Evolutionary conservation across 1,140 invertebrate species (phyloP).

Genomic region (Pachyrhynchus sulphureomaculatus): DNA sequence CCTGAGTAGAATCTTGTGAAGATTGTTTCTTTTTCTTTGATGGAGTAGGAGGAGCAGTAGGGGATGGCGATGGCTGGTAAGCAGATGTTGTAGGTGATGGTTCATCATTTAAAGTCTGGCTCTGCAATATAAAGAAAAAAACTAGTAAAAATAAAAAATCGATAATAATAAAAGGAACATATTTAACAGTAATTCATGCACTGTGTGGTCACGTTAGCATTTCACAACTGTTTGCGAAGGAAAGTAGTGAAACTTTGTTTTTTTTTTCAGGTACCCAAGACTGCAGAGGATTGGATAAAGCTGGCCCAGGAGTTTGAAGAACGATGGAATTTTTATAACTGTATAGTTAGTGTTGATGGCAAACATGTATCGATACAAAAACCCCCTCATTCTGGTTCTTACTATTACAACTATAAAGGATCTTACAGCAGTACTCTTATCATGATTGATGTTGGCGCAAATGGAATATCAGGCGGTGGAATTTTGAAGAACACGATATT

Average conservation of each 20-base stretch:
- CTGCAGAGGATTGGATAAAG: constrained; percentile 1
- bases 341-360: constrained; percentile 51
- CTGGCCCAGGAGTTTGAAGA: constrained; percentile 10
- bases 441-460: constrained; percentile 19
- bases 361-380: constrained; percentile 46
- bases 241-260: too few relatives aligned
- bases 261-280: background rate
- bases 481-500: constrained; percentile 10
- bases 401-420: too few relatives aligned
- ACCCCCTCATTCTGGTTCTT: constrained; percentile 44
- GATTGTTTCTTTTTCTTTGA: background rate
- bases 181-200: too few relatives aligned
- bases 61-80: background rate
- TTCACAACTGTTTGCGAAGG: too few relatives aligned
- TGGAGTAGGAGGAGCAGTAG: background rate
- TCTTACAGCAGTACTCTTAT: constrained; percentile 48
- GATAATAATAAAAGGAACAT: too few relatives aligned
- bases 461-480: constrained; percentile 16
- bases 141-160: background rate
- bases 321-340: constrained; percentile 38
- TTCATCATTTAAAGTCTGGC: background rate
- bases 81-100: background rate
- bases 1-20: background rate
- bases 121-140: background rate
- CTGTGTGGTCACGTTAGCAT: too few relatives aligned